Conservation (phyloP, 1,140 invertebrate species). For the Heterodera carotae region DNA sequence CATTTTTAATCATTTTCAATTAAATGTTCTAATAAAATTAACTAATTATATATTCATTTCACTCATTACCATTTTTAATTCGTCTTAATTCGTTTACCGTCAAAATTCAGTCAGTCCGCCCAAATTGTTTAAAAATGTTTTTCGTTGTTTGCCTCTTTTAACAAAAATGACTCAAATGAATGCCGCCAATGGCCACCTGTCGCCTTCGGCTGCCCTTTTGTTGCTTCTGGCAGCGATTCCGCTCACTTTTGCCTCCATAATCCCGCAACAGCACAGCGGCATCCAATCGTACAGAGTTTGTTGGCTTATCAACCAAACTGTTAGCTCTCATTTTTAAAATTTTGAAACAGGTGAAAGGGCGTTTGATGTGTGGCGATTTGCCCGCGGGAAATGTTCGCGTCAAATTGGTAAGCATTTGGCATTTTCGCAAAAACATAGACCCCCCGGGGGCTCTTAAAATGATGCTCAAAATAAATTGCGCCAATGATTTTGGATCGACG, state of each 20-base stretch:
- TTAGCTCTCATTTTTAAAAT: not conserved
- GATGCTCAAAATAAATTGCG: too few species aligned
- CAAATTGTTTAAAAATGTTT: too few species aligned
- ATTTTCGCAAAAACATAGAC: constrained; percentile 1
- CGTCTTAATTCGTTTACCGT: too few species aligned
- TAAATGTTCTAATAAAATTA: not conserved
- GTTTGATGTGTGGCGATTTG: constrained; percentile 54
- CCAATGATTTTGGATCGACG: too few species aligned
- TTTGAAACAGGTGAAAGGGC: constrained; percentile 50
- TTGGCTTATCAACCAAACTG: not conserved
- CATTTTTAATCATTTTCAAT: not conserved
- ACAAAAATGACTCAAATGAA: constrained; percentile 13
- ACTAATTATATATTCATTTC: not conserved
- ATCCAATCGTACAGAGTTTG: constrained; percentile 59
- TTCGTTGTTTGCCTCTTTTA: constrained; percentile 19
- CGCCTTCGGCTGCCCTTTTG: not conserved
- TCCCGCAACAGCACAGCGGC: constrained; percentile 56
- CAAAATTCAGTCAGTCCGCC: too few species aligned
- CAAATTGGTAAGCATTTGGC: constrained; percentile 63
- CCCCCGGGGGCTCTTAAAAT: too few species aligned
- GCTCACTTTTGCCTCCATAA: constrained; percentile 36
- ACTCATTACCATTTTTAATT: not conserved
- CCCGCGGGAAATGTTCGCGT: constrained; percentile 60
- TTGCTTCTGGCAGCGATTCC: not conserved
- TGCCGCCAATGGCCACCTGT: constrained; percentile 12